phyloP scores from a whole-genome alignment of 1,140 invertebrate genomes.

The Camponotus pennsylvanicus region DNA sequence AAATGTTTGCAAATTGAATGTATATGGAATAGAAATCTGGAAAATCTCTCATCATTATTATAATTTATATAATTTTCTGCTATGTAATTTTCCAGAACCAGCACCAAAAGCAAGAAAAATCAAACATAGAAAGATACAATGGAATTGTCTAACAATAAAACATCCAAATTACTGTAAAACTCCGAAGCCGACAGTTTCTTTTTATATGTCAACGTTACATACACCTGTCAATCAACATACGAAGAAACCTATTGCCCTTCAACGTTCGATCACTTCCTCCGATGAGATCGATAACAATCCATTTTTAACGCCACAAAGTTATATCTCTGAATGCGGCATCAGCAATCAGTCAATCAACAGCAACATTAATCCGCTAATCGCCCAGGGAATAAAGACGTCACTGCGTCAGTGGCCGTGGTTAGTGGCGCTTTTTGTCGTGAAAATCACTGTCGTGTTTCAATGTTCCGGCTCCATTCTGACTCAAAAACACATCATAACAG shows the following conservation, averaged over 20 bases:
- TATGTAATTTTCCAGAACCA: too few species aligned
- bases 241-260: too few species aligned
- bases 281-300: neutral
- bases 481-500: slow-evolving; percentile 81
- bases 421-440: slow-evolving; percentile 85
- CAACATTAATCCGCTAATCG: slow-evolving; percentile 79
- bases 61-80: too few species aligned
- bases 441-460: slow-evolving; percentile 86
- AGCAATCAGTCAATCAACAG: neutral
- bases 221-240: too few species aligned
- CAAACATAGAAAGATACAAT: too few species aligned
- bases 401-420: slow-evolving; percentile 87
- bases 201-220: too few species aligned
- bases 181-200: neutral
- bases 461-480: slow-evolving; percentile 82
- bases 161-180: too few species aligned
- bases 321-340: slow-evolving; percentile 45
- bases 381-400: slow-evolving; percentile 77
- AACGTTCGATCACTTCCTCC: neutral
- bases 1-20: too few species aligned
- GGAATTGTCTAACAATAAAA: too few species aligned
- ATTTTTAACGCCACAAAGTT: neutral
- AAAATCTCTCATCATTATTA: too few species aligned
- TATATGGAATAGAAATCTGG: too few species aligned
- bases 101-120: too few species aligned